Evolutionary conservation across 1,140 invertebrate genomes (phyloP), one percentile per base, ranked within the genome.

Genomic region (Papilio aristodemus): DNA sequence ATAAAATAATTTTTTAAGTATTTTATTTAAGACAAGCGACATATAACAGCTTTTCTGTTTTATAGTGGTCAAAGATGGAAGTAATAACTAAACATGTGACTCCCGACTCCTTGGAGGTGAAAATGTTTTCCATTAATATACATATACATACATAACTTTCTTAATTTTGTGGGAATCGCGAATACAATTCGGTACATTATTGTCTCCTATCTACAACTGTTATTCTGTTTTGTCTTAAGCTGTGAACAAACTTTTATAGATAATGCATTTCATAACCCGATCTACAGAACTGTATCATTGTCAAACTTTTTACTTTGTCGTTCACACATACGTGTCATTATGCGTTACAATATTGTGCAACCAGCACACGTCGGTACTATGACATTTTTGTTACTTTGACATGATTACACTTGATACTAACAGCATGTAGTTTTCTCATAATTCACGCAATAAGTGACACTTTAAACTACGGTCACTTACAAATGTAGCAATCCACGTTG

Each of bases 351-450:
- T 64, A 43, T 63, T 64, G 60, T n/a, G 60, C 13, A 64, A 64
- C 37, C 17, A 38, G 11, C 19, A 14, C 60, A 22, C 13, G 60
- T 64, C 14, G 17, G 36, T 6, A 25, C 60, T 25, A 41, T 41
- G 60, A 64, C n/a, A 64, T 64, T 64, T 64, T 64, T 64, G 60
- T 64, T 22, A 38, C 60, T 62, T 62, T 43, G 60, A 64, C 39
- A 64, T 64, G 22, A 64, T 64, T 43, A 64, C 8, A 64, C 60
- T 64, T 64, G 60, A 64, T 64, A 64, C 60, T 43, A 64, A 64
- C 38, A 64, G 38, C 60, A n/a, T 64, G 39, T 64, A 43, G 38
- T 64, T 64, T n/a, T 41, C 39, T 41, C 38, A 64, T 64, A 64
- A 64, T 64, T 64, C 60, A 25, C 22, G 60, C 60, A 64, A 64